phyloP scores from a whole-genome alignment of 1,140 invertebrate species.

The Drosophila pachea region DNA sequence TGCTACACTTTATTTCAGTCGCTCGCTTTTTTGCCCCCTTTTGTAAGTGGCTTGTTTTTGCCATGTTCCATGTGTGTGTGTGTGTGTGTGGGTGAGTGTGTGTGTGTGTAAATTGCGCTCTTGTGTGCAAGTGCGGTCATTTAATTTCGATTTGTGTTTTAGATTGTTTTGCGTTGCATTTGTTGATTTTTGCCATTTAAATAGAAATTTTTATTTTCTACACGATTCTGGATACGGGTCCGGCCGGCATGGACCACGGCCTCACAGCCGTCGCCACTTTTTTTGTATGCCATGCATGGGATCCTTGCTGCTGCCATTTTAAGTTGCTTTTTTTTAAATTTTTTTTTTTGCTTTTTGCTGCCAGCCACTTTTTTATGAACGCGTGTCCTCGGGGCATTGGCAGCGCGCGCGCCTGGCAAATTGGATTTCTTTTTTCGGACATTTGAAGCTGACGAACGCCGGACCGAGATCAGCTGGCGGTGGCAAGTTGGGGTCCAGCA shows the following conservation, averaged over 20 bases:
- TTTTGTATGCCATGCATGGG: slow-evolving; percentile 36
- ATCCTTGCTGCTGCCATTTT: slow-evolving; percentile 11
- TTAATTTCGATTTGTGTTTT: slow-evolving; percentile 79
- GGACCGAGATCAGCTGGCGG: slow-evolving; percentile 32
- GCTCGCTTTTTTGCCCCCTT: slow-evolving; percentile 38
- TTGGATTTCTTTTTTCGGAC: slow-evolving; percentile 75
- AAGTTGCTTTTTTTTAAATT: no score
- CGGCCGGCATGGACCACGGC: slow-evolving; percentile 11
- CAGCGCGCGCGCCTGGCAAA: slow-evolving; percentile 59
- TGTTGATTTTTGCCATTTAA: slow-evolving; percentile 78
- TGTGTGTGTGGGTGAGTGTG: slow-evolving; percentile 36
- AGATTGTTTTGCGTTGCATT: slow-evolving; percentile 77
- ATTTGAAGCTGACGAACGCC: slow-evolving; percentile 68
- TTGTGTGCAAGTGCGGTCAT: slow-evolving; percentile 78
- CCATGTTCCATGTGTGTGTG: slow-evolving; percentile 50
- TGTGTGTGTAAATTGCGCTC: slow-evolving; percentile 51
- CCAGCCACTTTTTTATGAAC: slow-evolving; percentile 51
- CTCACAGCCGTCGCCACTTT: slow-evolving; percentile 62
- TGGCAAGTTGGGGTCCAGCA: slow-evolving; percentile 20
- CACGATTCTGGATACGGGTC: slow-evolving; percentile 63
- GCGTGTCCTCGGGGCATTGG: slow-evolving; percentile 66
- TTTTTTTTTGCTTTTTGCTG: slow-evolving; percentile 1
- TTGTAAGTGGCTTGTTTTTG: slow-evolving; percentile 71
- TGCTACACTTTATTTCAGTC: slow-evolving; percentile 76
- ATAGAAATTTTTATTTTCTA: slow-evolving; percentile 78